Evolutionary conservation across 2,888 invertebrate species (phyloP), one percentile per base, ranked within the genome.

Genomic region (Drosophila cognata): DNA sequence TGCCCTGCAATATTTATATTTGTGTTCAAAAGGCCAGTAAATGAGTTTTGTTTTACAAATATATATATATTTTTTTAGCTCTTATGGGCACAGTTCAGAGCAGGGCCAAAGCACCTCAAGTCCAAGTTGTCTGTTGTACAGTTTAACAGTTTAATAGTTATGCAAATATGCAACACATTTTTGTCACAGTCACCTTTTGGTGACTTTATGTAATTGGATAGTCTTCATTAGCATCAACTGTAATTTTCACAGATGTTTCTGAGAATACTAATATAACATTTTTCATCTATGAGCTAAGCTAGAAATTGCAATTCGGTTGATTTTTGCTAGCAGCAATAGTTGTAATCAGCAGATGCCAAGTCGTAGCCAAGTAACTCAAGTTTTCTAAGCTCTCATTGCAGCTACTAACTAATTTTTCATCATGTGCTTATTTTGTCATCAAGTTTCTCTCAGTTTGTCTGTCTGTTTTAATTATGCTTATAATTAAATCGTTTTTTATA

Each of bases 11-110:
- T 74, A 68, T 74, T 58, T 64, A 52, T 78, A 55, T 68, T 56
- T 64, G 60, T 75, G 64, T 75, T 80, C 11, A 53, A 79, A 70
- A 70, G 67, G 59, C 80, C 72, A 71, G 51, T 52, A 64, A 80
- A 80, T 78, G 80, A 59, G 65, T 62, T 73, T 29, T 38, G 33
- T 46, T 64, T 25, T 10, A 4, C 0, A n/a, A n/a, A 33, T 33
- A 33, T 10, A 33, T 11, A 33, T 33, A 2, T 31, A 7, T 33
- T 10, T 33, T 36, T 46, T 2, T 21, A 48, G 16, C 5, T 29
- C 29, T n/a, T 52, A 6, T 41, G 43, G 8, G 48, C 50, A 59
- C 31, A 74, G 58, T 58, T 68, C 50, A 73, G 13, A 33, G 67
- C 64, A 55, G 75, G 63, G 62, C 71, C 71, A 71, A 70, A 71